Percentiles rank a stretch among this genome's conserved stretches.
phyloP scores from a whole-genome alignment of 37 sponge, comb jelly and placozoan genomes.

The Haliclona indistincta region DNA sequence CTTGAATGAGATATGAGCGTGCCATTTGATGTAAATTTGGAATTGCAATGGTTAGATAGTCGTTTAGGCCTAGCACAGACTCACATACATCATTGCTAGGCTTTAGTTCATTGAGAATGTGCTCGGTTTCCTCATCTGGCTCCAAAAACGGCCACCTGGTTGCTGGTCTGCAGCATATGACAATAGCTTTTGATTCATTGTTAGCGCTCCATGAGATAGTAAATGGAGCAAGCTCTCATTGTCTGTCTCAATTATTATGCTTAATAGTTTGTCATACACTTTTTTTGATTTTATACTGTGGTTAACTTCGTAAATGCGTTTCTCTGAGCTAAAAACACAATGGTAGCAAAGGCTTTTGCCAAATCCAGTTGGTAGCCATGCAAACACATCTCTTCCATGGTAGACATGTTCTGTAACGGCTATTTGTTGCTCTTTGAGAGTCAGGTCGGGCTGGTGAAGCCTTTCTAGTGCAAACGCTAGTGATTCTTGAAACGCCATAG shows the following conservation, averaged over 20 bases:
- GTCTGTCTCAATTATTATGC: no score
- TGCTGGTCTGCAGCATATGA: slow-evolving; percentile 50
- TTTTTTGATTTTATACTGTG: slow-evolving; percentile 10
- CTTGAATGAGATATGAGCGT: slow-evolving; percentile 17
- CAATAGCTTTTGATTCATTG: slow-evolving; percentile 38
- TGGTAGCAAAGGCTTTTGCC: no score
- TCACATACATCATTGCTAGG: slow-evolving; percentile 49
- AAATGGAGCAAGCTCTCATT: background rate
- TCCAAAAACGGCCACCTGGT: slow-evolving; percentile 52
- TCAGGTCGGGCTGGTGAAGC: no score
- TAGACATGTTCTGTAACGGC: no score
- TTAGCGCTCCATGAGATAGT: slow-evolving; percentile 28
- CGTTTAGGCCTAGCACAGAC: slow-evolving; percentile 33
- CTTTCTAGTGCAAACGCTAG: no score
- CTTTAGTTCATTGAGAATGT: slow-evolving; percentile 16
- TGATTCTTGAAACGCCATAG: no score
- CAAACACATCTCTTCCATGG: no score
- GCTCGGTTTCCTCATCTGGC: slow-evolving; percentile 3
- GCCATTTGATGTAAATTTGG: slow-evolving; percentile 44
- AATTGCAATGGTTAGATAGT: slow-evolving; percentile 35
- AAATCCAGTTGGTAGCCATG: no score
- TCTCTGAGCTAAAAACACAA: no score
- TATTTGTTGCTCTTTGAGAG: no score
- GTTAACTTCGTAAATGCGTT: slow-evolving; percentile 19
- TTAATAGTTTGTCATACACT: slow-evolving; percentile 30